These are phyloP conservation scores for Glaucopsyche alexis DNA, from an alignment of 2,888 invertebrate genomes.

Conservation along the genomic window DNA sequence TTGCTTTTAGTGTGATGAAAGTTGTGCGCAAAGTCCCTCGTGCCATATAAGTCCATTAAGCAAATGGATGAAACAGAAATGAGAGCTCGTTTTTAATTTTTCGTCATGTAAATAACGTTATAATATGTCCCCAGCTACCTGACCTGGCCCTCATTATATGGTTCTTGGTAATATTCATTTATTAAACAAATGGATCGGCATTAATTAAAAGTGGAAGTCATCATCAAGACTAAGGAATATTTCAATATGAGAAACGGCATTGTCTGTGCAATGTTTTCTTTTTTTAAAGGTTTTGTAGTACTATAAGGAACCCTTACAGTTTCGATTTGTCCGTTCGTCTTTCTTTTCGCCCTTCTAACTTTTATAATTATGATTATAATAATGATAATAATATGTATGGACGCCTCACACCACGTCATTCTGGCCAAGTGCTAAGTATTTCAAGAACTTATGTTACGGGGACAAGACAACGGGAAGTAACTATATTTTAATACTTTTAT, in stretches of 20 bases:
- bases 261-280: no score
- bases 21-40: conserved; percentile 68
- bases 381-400: no score
- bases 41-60: conserved; percentile 75
- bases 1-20: conserved; percentile 58
- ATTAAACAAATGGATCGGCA: conserved; percentile 1
- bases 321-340: no score
- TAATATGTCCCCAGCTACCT: conserved; percentile 54
- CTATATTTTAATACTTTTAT: no score
- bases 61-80: conserved; percentile 71
- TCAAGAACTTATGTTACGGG: no score
- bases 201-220: conserved; percentile 6
- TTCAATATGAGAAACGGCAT: not conserved
- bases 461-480: no score
- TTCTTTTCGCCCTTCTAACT: no score
- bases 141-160: conserved; percentile 33
- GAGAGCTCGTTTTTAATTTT: conserved; percentile 72
- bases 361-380: no score
- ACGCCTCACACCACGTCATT: no score
- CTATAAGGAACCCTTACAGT: no score
- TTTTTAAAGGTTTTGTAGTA: no score
- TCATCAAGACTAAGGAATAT: not conserved
- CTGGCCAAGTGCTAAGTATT: no score
- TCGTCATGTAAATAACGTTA: conserved; percentile 70
- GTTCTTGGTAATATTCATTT: conserved; percentile 17